These are phyloP conservation scores for Mus minutoides DNA, from an alignment of 2,797 vertebrate species.

Conservation along the genomic window DNA sequence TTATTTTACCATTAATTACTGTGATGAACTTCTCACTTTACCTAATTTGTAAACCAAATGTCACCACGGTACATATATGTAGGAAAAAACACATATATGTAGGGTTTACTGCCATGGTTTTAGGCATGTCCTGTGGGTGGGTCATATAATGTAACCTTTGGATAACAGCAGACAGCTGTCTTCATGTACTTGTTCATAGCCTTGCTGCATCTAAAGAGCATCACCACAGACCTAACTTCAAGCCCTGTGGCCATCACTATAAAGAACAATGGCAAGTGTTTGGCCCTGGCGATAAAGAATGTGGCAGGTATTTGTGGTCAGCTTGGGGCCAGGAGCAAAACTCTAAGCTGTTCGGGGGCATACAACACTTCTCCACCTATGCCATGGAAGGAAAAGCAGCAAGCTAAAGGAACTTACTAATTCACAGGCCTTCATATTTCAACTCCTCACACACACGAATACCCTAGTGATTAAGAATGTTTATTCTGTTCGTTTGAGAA, in stretches of 20 bases:
- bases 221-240: not conserved
- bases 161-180: not conserved
- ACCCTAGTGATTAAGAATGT: not conserved
- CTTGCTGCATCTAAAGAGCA: not conserved
- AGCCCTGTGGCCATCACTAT: not conserved
- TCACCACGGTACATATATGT: not conserved
- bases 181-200: accelerated
- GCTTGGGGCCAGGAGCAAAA: not conserved
- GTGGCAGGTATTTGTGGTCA: not conserved
- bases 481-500: not conserved
- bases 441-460: not conserved
- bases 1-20: not conserved
- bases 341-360: not conserved
- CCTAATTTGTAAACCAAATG: not conserved
- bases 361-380: not conserved
- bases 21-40: not conserved
- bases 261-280: not conserved
- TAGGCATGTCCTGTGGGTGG: not conserved
- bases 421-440: not conserved
- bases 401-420: accelerated
- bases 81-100: not conserved
- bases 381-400: accelerated
- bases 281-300: not conserved
- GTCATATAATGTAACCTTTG: not conserved
- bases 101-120: not conserved